A percentile compares a stretch with the other conserved stretches of the same genome.
phyloP scores from a whole-genome alignment of 2,888 invertebrate genomes.

The Pycnomerus fuliginosus region DNA sequence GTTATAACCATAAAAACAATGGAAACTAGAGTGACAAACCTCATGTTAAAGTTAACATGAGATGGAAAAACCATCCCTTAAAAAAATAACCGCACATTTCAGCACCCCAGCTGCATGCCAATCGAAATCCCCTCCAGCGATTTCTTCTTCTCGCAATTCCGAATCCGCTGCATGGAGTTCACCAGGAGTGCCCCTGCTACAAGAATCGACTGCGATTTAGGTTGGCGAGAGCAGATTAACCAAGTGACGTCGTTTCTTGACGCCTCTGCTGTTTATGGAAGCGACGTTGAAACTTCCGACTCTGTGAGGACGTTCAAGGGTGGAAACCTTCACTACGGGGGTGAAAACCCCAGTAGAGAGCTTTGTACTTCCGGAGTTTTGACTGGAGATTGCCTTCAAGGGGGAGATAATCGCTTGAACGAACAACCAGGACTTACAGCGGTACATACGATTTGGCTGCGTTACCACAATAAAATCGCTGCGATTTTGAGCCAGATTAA shows the following conservation, averaged over 20 bases:
- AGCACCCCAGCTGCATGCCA: constrained; percentile 86
- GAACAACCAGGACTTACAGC: constrained; percentile 80
- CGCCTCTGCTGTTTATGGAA: constrained; percentile 80
- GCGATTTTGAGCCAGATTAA: constrained; percentile 70
- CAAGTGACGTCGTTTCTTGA: constrained; percentile 82
- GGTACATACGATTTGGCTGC: constrained; percentile 72
- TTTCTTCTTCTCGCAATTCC: constrained; percentile 69
- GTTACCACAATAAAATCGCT: constrained; percentile 76
- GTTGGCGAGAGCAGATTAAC: constrained; percentile 83
- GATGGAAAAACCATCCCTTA: too few species aligned
- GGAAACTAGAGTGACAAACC: too few species aligned
- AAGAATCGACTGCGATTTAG: constrained; percentile 74
- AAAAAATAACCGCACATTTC: too few species aligned
- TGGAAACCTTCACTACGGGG: constrained; percentile 57
- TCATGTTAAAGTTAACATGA: too few species aligned
- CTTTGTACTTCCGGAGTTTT: constrained; percentile 71
- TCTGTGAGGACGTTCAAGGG: constrained; percentile 73
- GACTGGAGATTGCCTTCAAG: constrained; percentile 72
- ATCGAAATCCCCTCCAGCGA: constrained; percentile 73
- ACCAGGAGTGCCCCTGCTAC: constrained; percentile 80
- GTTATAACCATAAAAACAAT: too few species aligned
- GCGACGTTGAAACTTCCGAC: constrained; percentile 70
- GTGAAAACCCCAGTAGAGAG: constrained; percentile 61
- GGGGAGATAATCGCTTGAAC: constrained; percentile 76
- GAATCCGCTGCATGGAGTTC: constrained; percentile 79